A percentile compares a stretch with the other conserved stretches of the same genome.
These are phyloP conservation scores for Acipenser ruthenus DNA, from an alignment of 2,797 vertebrate genomes.

Conservation along the genomic window DNA sequence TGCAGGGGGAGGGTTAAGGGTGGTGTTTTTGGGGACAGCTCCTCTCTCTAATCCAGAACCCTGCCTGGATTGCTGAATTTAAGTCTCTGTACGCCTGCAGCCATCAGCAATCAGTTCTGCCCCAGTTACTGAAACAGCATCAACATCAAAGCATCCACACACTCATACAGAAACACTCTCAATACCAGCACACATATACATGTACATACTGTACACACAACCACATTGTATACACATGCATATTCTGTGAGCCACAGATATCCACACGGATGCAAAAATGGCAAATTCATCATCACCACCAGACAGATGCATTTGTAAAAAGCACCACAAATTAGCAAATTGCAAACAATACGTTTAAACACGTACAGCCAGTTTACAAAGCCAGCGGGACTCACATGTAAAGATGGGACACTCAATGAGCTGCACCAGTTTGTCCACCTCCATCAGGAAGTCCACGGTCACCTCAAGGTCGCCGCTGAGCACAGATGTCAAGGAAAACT, in stretches of 20 bases:
- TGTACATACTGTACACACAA: background rate
- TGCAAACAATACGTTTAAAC: background rate
- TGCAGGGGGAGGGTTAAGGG: background rate
- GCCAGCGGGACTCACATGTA: constrained; percentile 66
- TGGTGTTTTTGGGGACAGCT: background rate
- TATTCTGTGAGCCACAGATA: background rate
- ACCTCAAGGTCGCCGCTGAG: constrained; percentile 86
- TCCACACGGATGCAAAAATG: background rate
- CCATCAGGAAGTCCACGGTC: constrained; percentile 92
- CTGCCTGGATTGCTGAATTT: constrained; percentile 12
- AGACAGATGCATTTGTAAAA: background rate
- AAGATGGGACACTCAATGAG: constrained; percentile 96
- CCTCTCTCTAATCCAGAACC: constrained; percentile 1
- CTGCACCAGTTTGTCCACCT: constrained; percentile 96
- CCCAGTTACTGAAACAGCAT: constrained; percentile 16
- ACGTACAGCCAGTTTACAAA: background rate
- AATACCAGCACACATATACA: background rate
- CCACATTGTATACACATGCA: background rate
- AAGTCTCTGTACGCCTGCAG: constrained; percentile 20
- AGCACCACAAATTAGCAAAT: background rate
- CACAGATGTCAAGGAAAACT: constrained; percentile 44
- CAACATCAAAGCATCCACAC: background rate
- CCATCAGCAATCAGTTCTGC: constrained; percentile 19
- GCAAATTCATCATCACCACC: background rate
- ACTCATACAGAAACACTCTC: background rate